Evolutionary conservation across 2,113 vertebrate genomes (phyloP), one percentile per base, ranked within the genome.

Genomic region (Lichenostomus cassidix): DNA sequence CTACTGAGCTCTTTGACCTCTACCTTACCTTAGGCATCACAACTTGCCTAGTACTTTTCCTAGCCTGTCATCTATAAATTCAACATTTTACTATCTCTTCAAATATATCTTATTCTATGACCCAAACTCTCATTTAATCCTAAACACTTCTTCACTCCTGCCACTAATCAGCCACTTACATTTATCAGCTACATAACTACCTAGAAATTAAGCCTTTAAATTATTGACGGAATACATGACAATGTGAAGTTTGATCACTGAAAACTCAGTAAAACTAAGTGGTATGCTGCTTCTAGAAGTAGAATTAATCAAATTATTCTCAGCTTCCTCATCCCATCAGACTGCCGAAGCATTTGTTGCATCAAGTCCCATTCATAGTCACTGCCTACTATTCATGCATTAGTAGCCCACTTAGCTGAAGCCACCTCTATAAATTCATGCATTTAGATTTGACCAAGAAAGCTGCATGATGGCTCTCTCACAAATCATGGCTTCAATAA

Each of bases 151-250:
- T 82, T 90, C 37, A 56, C 13, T 79, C 56, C 31, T 50, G 33
- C 23, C 39, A 52, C 27, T 42, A 53, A 52, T 46, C 47, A 85
- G n/a, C 33, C 42, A 84, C 60, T 73, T 88, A 83, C 15, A 92
- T 94, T 94, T 93, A 81, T 82, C 37, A 37, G 8, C 83, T 89
- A 87, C 41, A 25, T 90, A 93, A 92, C 53, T 79, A 74, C 53
- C 92, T 86, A 93, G 65, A 96, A 90, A 96, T 50, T 68, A 85
- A 95, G n/a, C 20, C 41, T 69, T 74, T 75, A 62, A 64, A 58
- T 49, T 95, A 77, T 24, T 89, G 83, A 75, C 21, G 78, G 41
- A 52, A 91, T 33, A 67, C 52, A 76, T n/a, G 31, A 56, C 58
- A 95, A 31, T 69, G 42, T n/a, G 78, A 89, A 83, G 68, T 37